Evolutionary conservation across 2,888 invertebrate species (phyloP).

Genomic region (Megaustenia siamemsis): DNA sequence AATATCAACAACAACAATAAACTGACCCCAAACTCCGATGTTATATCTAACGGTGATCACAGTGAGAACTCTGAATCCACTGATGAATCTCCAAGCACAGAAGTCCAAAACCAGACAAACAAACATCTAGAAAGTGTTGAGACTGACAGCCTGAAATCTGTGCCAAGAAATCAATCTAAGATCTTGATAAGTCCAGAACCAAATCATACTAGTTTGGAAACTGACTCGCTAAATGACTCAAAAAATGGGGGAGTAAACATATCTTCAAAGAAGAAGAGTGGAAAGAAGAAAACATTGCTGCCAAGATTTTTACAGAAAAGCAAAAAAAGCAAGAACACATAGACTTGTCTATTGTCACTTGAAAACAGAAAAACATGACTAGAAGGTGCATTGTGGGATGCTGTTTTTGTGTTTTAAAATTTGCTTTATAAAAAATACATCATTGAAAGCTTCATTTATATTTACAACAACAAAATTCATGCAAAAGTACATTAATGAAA

Average conservation of each 20-base stretch:
- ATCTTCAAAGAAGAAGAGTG: constrained; percentile 34
- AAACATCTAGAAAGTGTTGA: constrained; percentile 4
- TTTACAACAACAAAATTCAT: too few species aligned
- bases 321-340: constrained; percentile 49
- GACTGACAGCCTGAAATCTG: not conserved
- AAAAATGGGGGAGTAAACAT: not conserved
- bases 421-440: too few species aligned
- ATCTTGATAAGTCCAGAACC: not conserved
- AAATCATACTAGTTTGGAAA: not conserved
- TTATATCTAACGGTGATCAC: not conserved
- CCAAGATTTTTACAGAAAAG: constrained; percentile 51
- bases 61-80: not conserved
- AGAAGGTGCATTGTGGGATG: too few species aligned
- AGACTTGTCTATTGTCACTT: too few species aligned
- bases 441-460: too few species aligned
- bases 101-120: not conserved
- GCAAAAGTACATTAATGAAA: too few species aligned
- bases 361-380: too few species aligned
- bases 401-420: too few species aligned
- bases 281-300: constrained; percentile 51
- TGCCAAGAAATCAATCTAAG: not conserved
- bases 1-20: not conserved
- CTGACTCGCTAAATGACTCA: not conserved
- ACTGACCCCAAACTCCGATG: not conserved
- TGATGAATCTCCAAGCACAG: not conserved